A percentile compares a stretch with the other conserved stretches of the same genome.
phyloP scores from a whole-genome alignment of 2,888 invertebrate genomes.

The Lepidocyrtinus sp. region DNA sequence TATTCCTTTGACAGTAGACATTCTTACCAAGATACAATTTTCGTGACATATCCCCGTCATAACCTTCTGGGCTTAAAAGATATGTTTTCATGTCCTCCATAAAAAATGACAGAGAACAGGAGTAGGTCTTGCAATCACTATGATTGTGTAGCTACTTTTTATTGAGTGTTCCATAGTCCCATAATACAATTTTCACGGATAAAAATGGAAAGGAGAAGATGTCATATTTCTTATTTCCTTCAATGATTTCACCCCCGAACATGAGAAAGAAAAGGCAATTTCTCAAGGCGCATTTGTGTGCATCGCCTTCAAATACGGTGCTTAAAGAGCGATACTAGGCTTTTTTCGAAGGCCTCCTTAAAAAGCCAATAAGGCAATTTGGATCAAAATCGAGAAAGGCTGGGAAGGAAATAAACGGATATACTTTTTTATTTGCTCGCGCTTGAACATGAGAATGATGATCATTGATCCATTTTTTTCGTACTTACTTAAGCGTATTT shows the following conservation, averaged over 20 bases:
- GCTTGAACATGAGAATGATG: not conserved
- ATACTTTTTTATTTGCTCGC: not conserved
- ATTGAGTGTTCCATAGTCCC: slow-evolving; percentile 6
- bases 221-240: slow-evolving; percentile 16
- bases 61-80: not conserved
- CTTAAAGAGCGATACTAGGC: not conserved
- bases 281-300: not conserved
- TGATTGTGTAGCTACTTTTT: not conserved
- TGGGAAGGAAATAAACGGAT: slow-evolving; percentile 6
- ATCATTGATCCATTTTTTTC: slow-evolving; percentile 15
- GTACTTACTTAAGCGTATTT: not conserved
- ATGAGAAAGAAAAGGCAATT: not conserved
- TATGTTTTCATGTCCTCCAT: not conserved
- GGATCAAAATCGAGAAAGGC: not conserved
- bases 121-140: not conserved
- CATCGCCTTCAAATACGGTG: not conserved
- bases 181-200: not conserved
- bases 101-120: not conserved
- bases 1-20: no score
- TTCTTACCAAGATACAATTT: no score
- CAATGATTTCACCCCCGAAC: not conserved
- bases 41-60: not conserved
- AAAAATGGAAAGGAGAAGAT: not conserved
- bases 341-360: not conserved
- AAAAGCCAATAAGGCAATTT: not conserved